Conservation (phyloP, 2,797 vertebrate genomes). For the Sternotherus odoratus region DNA sequence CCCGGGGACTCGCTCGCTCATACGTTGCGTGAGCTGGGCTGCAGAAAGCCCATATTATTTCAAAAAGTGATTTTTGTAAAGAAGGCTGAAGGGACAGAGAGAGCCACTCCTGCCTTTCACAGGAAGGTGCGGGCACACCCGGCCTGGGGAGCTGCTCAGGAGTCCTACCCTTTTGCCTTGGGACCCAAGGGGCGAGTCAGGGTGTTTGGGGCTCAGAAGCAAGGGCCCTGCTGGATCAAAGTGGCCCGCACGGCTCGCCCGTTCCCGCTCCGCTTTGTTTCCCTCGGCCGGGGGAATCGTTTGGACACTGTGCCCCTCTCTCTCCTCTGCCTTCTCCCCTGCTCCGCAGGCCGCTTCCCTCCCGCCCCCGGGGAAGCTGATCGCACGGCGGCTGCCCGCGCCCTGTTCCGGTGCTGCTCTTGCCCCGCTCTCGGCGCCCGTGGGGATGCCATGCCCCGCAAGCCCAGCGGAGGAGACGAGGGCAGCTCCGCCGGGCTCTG, state of each 20-base stretch:
- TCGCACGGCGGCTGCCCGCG: not conserved
- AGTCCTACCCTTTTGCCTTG: not conserved
- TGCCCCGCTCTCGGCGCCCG: slow-evolving; percentile 74
- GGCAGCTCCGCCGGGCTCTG: slow-evolving; percentile 91
- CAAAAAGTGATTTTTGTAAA: not conserved
- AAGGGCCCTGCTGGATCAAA: not conserved
- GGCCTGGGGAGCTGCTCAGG: not conserved
- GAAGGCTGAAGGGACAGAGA: not conserved
- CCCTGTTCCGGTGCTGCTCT: not conserved
- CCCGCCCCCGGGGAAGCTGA: not conserved
- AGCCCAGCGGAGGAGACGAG: slow-evolving; percentile 91
- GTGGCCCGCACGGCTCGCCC: slow-evolving; percentile 39
- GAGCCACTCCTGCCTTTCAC: not conserved
- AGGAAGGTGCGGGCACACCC: not conserved
- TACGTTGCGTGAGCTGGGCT: not conserved
- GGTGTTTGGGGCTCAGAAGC: not conserved
- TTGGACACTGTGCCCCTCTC: not conserved
- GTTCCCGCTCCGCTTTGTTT: not conserved
- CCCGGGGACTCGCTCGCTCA: not conserved
- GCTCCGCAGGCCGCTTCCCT: not conserved
- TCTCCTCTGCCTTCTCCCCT: slow-evolving; percentile 31
- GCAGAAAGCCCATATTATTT: not conserved
- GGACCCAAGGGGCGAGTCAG: not conserved
- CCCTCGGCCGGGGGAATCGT: slow-evolving; percentile 5
- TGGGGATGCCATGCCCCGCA: slow-evolving; percentile 96